Base-by-base conservation (phyloP, 1,140 invertebrate genomes). In the Lepidurus apus region DNA sequence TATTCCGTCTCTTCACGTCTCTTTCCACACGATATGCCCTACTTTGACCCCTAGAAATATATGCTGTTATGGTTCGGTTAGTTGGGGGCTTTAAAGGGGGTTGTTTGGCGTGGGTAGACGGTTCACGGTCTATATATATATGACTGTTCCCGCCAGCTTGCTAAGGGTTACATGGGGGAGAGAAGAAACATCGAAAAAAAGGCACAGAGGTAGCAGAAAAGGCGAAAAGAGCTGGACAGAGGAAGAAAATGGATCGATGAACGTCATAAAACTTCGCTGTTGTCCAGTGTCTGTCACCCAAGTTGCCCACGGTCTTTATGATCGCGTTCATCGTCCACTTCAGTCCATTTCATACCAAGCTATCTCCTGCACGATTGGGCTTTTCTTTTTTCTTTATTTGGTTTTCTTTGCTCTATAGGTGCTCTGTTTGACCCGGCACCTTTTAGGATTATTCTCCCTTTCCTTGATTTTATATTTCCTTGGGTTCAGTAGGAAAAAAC, bases 261-360 rank as follows among this genome's bases (percentile, higher is more conserved):
- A 65, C 21, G 53, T 65, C 53, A 65, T 65, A 65, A 65, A 65
- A 65, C 53, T 65, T 65, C 53, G 53, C 53, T 65, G 53, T 65
- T 65, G 53, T 65, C 53, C 53, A 65, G 53, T 65, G 9, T 65
- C 45, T 65, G 53, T 65, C 53, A 65, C 53, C 53, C 13, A 65
- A 9, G 53, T 21, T 65, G 53, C 17, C 53, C 53, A 65, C 13
- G 13, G 17, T 65, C 53, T 65, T 65, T 65, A 65, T 65, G 53
- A 65, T 65, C 53, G 53, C 53, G 17, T 65, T 65, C 53, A 65
- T 65, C 53, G 53, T 65, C 53, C 53, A 65, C 53, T 65, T 65
- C n/a, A 65, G 53, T 21, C 53, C 53, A 65, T 65, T 65, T 65
- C 53, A 65, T 65, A n/a, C 53, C 53, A 65, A n/a, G 53, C 53